A percentile compares a stretch with the other conserved stretches of the same genome.
Evolutionary conservation across 2,797 vertebrate species (phyloP).

Genomic region (Hozukius guyotensis): DNA sequence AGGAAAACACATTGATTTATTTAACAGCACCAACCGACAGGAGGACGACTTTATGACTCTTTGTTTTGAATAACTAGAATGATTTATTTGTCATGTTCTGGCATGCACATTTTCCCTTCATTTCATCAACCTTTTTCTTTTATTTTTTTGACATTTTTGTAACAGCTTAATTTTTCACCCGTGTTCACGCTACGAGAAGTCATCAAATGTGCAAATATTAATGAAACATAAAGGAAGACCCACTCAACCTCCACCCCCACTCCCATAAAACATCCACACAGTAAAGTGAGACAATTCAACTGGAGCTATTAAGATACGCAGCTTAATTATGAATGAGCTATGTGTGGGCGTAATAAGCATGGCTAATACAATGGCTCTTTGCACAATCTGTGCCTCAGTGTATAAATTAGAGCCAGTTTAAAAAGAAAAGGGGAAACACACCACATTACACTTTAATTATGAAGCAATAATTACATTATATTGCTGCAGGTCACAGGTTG

Average conservation of each 20-base stretch:
- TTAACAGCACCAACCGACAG: conserved; percentile 9
- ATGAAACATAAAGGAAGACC: conserved; percentile 26
- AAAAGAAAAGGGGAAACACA: conserved; percentile 45
- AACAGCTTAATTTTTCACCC: conserved; percentile 8
- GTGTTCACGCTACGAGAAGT: background rate
- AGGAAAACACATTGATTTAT: conserved; percentile 40
- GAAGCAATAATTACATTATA: conserved; percentile 44
- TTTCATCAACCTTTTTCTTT: background rate
- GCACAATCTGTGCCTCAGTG: conserved; percentile 43
- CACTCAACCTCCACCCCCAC: background rate
- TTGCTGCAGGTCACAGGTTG: conserved; percentile 42
- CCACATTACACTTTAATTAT: conserved; percentile 52
- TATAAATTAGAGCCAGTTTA: conserved; percentile 59
- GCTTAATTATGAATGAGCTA: conserved; percentile 69
- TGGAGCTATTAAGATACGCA: conserved; percentile 63
- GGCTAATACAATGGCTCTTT: conserved; percentile 57
- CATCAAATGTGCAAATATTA: conserved; percentile 21
- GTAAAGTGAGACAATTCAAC: conserved; percentile 55
- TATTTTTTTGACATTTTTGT: background rate
- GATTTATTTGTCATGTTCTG: background rate
- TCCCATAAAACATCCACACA: conserved; percentile 22
- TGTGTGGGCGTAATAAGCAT: conserved; percentile 58
- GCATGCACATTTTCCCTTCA: background rate
- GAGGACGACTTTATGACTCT: background rate
- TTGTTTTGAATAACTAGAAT: background rate